Conservation (phyloP, 2,113 vertebrate species). For the Nothoprocta perdicaria region DNA sequence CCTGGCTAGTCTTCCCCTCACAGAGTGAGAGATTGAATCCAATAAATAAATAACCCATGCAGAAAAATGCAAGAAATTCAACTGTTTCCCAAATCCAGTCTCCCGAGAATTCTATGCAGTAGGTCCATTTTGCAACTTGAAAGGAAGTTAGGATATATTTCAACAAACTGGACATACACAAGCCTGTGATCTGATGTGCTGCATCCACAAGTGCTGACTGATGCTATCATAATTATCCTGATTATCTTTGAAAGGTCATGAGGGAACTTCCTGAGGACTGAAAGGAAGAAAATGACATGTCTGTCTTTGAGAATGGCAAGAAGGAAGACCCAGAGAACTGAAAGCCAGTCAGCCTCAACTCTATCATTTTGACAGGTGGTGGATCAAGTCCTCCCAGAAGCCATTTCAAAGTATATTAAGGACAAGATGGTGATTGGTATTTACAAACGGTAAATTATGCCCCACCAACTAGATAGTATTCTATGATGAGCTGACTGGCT, state of each 20-base stretch:
- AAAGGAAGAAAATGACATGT: neutral
- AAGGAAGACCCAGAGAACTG: neutral
- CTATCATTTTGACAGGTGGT: neutral
- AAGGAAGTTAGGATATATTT: neutral
- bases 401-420: neutral
- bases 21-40: neutral
- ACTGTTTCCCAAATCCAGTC: neutral
- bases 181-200: neutral
- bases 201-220: neutral
- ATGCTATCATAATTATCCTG: neutral
- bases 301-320: neutral
- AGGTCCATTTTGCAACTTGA: neutral
- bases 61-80: neutral
- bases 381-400: neutral
- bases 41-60: neutral
- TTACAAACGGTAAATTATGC: neutral
- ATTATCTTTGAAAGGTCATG: neutral
- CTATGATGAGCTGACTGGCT: neutral
- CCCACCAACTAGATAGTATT: neutral
- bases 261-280: neutral
- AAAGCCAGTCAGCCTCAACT: neutral
- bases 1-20: neutral
- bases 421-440: fast-evolving
- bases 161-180: neutral
- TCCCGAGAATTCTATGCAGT: neutral